Evolutionary conservation across 2,797 vertebrate genomes (phyloP), one percentile per base, ranked within the genome.

Genomic region (Lutjanus campechanus): DNA sequence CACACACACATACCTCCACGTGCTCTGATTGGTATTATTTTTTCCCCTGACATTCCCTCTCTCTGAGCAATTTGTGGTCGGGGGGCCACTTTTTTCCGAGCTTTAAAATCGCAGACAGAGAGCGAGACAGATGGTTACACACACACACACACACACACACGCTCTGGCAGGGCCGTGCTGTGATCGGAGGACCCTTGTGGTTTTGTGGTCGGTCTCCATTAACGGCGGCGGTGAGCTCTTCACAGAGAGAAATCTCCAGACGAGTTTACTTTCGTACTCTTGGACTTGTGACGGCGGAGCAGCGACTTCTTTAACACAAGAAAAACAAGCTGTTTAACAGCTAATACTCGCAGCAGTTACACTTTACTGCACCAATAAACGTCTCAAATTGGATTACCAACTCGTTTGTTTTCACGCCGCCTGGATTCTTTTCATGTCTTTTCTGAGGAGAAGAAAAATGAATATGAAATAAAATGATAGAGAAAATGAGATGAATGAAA

Each of bases 11-110:
- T 25, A 25, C 25, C 25, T 25, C 25, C 73, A 54, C 64, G 54
- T 17, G 25, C 74, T 73, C 64, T 65, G 56, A 88, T 76, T 64
- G 54, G 73, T 79, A 76, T 83, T 76, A 81, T 70, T 91, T 89
- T 90, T 90, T 72, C 73, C 69, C 73, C 54, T 79, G 61, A 78
- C 76, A 36, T 47, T 66, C 47, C 25, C 54, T 29, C 55, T 89
- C 81, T 85, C 82, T 77, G 93, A 86, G 95, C 95, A 96, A 92
- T 96, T 94, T 96, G 97, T 95, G 95, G 96, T 96, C 94, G 9
- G 43, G 95, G 95, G 92, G 93, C 91, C 89, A 88, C 95, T 94
- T 88, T 78, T 86, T 96, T 96, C 95, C 47, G 2, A 67, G 50
- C 95, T 81, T 94, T 94, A 73, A 73, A 76, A 85, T 49, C 53